Conservation (phyloP, 2,888 invertebrate species). For the Subacronicta megacephala region DNA sequence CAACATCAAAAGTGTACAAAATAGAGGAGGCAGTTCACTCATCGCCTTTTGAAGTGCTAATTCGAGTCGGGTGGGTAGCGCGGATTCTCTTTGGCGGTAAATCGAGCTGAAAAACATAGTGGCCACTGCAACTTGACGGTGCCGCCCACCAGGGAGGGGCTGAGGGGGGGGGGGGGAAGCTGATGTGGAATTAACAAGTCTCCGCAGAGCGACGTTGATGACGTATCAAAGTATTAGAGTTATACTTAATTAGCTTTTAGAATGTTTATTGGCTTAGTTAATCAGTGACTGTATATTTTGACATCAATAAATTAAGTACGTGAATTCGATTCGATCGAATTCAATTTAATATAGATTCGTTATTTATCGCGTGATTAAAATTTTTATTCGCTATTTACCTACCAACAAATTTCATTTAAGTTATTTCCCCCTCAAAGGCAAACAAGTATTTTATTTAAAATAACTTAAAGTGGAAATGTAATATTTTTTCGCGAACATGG, state of each 20-base stretch:
- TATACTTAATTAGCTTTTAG: too few species aligned
- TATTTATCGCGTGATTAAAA: too few species aligned
- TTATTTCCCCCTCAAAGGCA: constrained; percentile 15
- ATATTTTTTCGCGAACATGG: constrained; percentile 20
- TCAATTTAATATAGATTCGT: too few species aligned
- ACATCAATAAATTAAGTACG: too few species aligned
- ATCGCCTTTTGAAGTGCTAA: constrained; percentile 62
- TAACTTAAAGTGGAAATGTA: constrained; percentile 17
- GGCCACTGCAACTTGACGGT: constrained; percentile 22
- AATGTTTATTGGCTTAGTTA: too few species aligned
- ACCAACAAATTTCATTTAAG: constrained; percentile 14
- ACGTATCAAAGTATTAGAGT: neutral
- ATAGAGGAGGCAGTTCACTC: constrained; percentile 41
- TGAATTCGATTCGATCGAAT: too few species aligned
- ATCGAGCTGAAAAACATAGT: constrained; percentile 54
- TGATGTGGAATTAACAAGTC: neutral
- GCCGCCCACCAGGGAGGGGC: neutral
- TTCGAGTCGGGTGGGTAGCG: constrained; percentile 32
- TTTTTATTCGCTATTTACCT: neutral
- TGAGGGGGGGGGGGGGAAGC: too few species aligned
- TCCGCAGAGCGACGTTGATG: neutral
- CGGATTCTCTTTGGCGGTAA: constrained; percentile 41
- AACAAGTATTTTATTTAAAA: constrained; percentile 1
- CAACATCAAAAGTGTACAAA: constrained; percentile 47
- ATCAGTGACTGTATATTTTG: neutral